Percentiles rank a stretch among this genome's conserved stretches.
Evolutionary conservation across 1,140 invertebrate genomes (phyloP).

Genomic region (Zaprionus taronus): DNA sequence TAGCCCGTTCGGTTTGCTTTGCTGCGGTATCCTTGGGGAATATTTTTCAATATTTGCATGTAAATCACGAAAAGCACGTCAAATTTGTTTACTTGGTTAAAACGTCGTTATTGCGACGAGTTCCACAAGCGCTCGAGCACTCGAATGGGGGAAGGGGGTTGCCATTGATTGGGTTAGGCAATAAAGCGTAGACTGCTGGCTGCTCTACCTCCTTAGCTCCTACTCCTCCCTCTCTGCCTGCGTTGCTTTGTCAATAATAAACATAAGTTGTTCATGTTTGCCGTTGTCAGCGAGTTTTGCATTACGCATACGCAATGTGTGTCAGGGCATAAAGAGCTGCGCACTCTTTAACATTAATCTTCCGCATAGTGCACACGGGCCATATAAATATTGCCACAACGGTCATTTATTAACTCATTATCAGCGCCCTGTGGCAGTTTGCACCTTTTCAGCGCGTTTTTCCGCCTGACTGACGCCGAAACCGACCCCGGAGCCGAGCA

Average conservation of each 20-base stretch:
- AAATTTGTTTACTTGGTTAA: constrained; percentile 83
- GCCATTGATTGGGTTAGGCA: constrained; percentile 81
- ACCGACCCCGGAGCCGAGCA: constrained; percentile 22
- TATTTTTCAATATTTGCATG: constrained; percentile 84
- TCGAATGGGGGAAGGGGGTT: constrained; percentile 37
- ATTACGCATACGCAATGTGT: constrained; percentile 66
- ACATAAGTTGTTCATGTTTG: constrained; percentile 76
- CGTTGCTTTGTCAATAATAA: constrained; percentile 73
- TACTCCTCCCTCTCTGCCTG: neutral
- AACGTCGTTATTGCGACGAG: constrained; percentile 78
- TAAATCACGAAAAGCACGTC: constrained; percentile 84
- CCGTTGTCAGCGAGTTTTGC: constrained; percentile 72
- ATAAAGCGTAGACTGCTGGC: constrained; percentile 62
- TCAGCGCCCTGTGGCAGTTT: constrained; percentile 65
- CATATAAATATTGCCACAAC: constrained; percentile 69
- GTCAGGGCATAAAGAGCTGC: neutral
- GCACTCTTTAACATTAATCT: constrained; percentile 62
- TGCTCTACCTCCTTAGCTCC: neutral
- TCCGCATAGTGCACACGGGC: neutral
- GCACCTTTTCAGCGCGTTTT: constrained; percentile 67
- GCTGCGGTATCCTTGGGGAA: constrained; percentile 81
- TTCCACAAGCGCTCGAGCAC: constrained; percentile 23
- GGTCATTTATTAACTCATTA: constrained; percentile 81
- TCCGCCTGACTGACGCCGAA: constrained; percentile 35
- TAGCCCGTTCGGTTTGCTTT: constrained; percentile 64